Evolutionary conservation across 2,113 vertebrate species (phyloP).

Genomic region (Otolemur garnettii): DNA sequence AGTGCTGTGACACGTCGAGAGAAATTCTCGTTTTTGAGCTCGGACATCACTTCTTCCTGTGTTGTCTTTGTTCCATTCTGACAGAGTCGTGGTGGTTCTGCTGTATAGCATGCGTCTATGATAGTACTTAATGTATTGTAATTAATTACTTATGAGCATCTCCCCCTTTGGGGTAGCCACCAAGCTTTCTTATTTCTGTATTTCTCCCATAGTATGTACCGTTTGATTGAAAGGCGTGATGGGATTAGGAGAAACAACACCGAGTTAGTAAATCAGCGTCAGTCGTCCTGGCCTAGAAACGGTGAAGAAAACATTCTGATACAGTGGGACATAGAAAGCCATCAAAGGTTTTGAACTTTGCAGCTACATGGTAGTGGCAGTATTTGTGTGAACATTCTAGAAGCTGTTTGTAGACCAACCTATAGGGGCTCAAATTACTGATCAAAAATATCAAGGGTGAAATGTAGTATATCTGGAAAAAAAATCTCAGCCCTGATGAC

Average conservation of each 20-base stretch:
- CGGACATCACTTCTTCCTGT: constrained; percentile 8
- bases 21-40: constrained; percentile 47
- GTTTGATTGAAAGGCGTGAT: neutral
- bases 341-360: neutral
- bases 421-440: constrained; percentile 32
- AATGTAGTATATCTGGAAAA: constrained; percentile 8
- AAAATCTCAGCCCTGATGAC: constrained; percentile 37
- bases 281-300: constrained; percentile 34
- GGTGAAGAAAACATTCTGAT: constrained; percentile 7
- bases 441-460: neutral
- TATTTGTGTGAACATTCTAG: constrained; percentile 26
- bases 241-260: neutral
- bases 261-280: constrained; percentile 17
- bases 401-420: neutral
- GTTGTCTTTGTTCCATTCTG: neutral
- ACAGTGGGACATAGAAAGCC: constrained; percentile 30
- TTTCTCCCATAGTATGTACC: neutral
- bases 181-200: neutral
- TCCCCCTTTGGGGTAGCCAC: neutral
- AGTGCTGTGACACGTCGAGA: constrained; percentile 15
- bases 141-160: neutral
- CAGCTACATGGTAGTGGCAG: neutral
- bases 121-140: neutral
- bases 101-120: neutral
- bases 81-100: neutral